A percentile compares a stretch with the other conserved stretches of the same genome.
Evolutionary conservation across 2,888 invertebrate genomes (phyloP).

Genomic region (Lymantria dispar): DNA sequence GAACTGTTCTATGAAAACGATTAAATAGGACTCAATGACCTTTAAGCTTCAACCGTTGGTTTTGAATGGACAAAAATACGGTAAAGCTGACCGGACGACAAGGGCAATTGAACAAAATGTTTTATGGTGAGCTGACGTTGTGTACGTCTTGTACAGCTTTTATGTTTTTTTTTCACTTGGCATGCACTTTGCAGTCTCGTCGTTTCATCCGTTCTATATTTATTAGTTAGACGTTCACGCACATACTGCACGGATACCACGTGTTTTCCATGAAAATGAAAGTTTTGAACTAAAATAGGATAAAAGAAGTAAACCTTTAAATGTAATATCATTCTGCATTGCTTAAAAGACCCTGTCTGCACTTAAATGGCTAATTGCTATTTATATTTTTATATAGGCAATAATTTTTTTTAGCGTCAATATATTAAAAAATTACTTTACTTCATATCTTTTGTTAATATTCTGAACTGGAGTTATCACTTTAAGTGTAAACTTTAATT

Average conservation of each 20-base stretch:
- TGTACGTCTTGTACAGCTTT: constrained; percentile 63
- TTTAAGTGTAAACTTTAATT: too few relatives aligned
- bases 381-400: background rate
- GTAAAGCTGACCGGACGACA: constrained; percentile 57
- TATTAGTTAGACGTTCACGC: constrained; percentile 55
- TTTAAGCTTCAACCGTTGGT: constrained; percentile 40
- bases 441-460: too few relatives aligned
- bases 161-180: constrained; percentile 59
- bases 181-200: constrained; percentile 63
- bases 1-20: constrained; percentile 60
- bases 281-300: background rate
- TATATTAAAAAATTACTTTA: too few relatives aligned
- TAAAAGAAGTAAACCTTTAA: background rate
- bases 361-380: background rate
- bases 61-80: constrained; percentile 69
- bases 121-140: constrained; percentile 78
- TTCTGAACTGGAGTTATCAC: too few relatives aligned
- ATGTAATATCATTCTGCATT: background rate
- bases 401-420: too few relatives aligned
- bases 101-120: constrained; percentile 73
- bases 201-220: constrained; percentile 51
- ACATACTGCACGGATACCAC: constrained; percentile 61
- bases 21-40: constrained; percentile 42
- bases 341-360: background rate
- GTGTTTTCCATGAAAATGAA: constrained; percentile 32